Base-by-base conservation (phyloP, 2,888 invertebrate genomes). In the Hylaea fasciaria region DNA sequence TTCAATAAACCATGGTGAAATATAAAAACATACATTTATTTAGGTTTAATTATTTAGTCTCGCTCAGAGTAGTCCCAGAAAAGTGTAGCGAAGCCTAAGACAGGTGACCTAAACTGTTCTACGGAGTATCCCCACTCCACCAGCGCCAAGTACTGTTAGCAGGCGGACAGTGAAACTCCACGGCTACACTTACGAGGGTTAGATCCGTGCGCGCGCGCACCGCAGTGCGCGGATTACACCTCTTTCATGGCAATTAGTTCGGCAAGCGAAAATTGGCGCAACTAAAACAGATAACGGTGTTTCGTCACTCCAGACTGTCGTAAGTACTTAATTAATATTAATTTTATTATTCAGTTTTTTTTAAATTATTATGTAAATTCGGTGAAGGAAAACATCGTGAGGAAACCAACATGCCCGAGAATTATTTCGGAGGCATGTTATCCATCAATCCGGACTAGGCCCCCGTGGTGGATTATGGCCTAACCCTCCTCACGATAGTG, bases 251-350 rank as follows among this genome's bases (percentile, higher is more conserved):
- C 82, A 80, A 92, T 78, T 83, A 91, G 85, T 80, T 92, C 92
- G 77, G 87, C 90, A 82, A 92, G 89, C 80, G 90, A 82, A 85
- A 81, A 91, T 87, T 91, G 91, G 78, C 87, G 86, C 78, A 79
- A 89, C 92, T 92, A 92, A 87, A 92, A 92, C 86, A 91, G 85
- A 91, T 69, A 89, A 88, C 76, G 74, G 73, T 73, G 66, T 75
- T 65, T 52, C 44, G 50, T 81, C 76, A 81, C 66, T 65, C 56
- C 57, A 17, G 5, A 44, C 10, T 16, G 35, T 32, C 16, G 14
- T 11, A 35, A n/a, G 17, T 44, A 44, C 2, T 14, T 14, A 5
- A 9, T 40, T 14, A 14, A 2, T 22, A 17, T 37, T n/a, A 2
- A 12, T n/a, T n/a, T 37, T 37, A 11, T 12, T 0, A 37, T n/a